Evolutionary conservation across 2,797 vertebrate genomes (phyloP).

Genomic region (Glossophaga mutica): DNA sequence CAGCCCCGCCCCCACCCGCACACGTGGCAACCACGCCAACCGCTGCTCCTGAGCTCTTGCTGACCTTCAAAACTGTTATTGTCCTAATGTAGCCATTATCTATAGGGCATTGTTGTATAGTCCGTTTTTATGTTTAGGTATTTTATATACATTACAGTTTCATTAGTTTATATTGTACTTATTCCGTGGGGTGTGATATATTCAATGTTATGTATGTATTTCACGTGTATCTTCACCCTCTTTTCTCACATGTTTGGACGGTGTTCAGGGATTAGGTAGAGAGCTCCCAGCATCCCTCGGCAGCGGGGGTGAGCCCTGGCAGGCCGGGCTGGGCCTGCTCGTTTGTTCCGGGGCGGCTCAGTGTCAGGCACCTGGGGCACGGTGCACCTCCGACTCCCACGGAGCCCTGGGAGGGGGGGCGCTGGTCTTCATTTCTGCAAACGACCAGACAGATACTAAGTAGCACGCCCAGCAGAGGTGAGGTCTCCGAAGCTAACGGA

Average conservation of each 20-base stretch:
- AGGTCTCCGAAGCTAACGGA: neutral
- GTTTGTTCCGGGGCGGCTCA: rapidly evolving
- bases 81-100: neutral
- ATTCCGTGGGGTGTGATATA: neutral
- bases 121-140: neutral
- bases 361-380: neutral
- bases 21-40: rapidly evolving
- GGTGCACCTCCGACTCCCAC: neutral
- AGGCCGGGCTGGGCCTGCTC: too few relatives aligned
- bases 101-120: neutral
- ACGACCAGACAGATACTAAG: neutral
- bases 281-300: neutral
- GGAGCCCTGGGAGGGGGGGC: neutral
- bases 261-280: neutral
- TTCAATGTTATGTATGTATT: neutral
- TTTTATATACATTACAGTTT: neutral
- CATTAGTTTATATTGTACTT: neutral
- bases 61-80: neutral
- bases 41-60: neutral
- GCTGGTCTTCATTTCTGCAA: neutral
- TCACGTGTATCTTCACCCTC: neutral
- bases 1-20: too few relatives aligned
- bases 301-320: neutral
- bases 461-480: neutral
- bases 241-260: neutral